Percentiles rank a stretch among this genome's conserved stretches.
Evolutionary conservation across 2,113 vertebrate genomes (phyloP).

Genomic region (Cranoglanis bouderius): DNA sequence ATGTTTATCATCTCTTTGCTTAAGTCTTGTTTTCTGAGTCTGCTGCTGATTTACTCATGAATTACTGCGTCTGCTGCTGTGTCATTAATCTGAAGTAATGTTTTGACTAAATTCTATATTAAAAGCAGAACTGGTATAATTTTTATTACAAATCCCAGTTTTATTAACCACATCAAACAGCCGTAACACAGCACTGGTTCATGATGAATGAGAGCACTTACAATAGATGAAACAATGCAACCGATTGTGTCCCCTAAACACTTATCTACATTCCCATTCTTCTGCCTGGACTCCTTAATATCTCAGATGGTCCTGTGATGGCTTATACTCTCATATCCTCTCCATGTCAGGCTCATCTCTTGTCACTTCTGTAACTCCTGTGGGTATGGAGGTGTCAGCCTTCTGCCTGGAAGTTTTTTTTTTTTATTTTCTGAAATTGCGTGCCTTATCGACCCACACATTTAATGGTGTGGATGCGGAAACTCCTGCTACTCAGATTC

Average conservation of each 20-base stretch:
- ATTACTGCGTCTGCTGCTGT: background rate
- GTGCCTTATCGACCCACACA: conserved; percentile 49
- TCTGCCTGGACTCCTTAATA: background rate
- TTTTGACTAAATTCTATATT: background rate
- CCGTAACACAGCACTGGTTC: background rate
- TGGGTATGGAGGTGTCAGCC: conserved; percentile 55
- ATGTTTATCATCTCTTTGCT: background rate
- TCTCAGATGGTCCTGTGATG: conserved; percentile 36
- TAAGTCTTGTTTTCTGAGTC: background rate
- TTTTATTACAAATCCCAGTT: background rate
- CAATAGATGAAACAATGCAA: background rate
- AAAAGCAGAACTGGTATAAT: background rate
- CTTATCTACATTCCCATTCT: background rate
- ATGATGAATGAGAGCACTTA: background rate
- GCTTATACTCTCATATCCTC: conserved; percentile 40
- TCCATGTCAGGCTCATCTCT: conserved; percentile 47
- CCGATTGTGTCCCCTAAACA: background rate
- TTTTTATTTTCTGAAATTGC: conserved; percentile 39
- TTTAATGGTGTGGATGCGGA: conserved; percentile 61
- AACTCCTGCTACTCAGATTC: conserved; percentile 15
- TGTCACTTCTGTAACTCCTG: conserved; percentile 42
- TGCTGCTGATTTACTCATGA: background rate
- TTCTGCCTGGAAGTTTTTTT: conserved; percentile 39
- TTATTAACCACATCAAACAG: background rate
- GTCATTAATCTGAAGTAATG: background rate